Percentiles rank a stretch among this genome's conserved stretches.
Conservation (phyloP, 53 echinoderm and acorn worm species). For the Arbacia lixula region DNA sequence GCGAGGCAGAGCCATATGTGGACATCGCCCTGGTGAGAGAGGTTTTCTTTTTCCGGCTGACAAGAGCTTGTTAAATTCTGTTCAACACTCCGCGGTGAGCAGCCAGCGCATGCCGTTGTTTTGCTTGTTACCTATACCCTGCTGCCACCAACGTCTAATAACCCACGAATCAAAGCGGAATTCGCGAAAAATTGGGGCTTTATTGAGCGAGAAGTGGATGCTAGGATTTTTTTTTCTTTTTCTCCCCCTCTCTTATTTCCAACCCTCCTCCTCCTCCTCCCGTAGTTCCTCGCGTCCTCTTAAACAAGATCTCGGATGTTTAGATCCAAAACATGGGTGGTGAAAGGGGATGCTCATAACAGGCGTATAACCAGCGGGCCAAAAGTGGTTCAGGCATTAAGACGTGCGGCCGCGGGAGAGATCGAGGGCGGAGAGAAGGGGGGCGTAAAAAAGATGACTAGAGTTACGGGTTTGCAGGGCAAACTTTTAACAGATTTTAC, state of each 20-base stretch:
- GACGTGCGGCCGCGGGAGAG: neutral
- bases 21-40: neutral
- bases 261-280: neutral
- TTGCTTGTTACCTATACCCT: slow-evolving; percentile 45
- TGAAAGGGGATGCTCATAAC: slow-evolving; percentile 34
- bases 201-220: neutral
- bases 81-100: slow-evolving; percentile 30
- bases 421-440: neutral
- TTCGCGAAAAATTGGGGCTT: slow-evolving; percentile 21
- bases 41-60: slow-evolving; percentile 32
- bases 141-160: slow-evolving; percentile 10
- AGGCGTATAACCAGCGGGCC: slow-evolving; percentile 1
- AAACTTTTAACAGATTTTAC: too few species aligned
- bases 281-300: neutral
- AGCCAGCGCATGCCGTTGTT: slow-evolving; percentile 27
- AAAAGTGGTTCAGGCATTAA: slow-evolving; percentile 14
- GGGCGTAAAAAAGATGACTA: neutral
- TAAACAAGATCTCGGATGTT: neutral
- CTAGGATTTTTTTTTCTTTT: neutral
- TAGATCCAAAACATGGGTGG: slow-evolving; percentile 17
- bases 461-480: too few species aligned
- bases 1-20: slow-evolving; percentile 15
- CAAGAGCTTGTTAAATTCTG: slow-evolving; percentile 36
- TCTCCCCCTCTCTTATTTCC: neutral
- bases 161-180: slow-evolving; percentile 31